phyloP scores from a whole-genome alignment of 2,797 vertebrate genomes.

The Kryptolebias ocellatus region DNA sequence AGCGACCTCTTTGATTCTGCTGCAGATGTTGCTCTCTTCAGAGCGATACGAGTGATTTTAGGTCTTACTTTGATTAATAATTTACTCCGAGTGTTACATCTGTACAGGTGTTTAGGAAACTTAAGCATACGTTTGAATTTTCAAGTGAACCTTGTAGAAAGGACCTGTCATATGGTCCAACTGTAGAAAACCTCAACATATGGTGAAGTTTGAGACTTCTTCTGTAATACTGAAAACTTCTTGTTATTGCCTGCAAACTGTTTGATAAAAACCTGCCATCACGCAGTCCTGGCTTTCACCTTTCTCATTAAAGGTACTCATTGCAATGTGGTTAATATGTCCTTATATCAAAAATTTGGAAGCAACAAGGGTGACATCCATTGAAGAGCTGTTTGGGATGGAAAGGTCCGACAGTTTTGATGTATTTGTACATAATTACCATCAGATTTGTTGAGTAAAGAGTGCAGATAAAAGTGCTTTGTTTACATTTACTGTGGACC shows the following conservation, averaged over 20 bases:
- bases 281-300: background rate
- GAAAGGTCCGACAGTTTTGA: no score
- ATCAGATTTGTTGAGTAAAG: no score
- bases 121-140: slow-evolving; percentile 70
- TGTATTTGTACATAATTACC: no score
- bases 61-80: slow-evolving; percentile 78
- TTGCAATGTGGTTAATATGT: background rate
- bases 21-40: slow-evolving; percentile 75
- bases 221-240: slow-evolving; percentile 21
- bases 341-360: no score
- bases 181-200: slow-evolving; percentile 54
- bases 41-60: slow-evolving; percentile 64
- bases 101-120: slow-evolving; percentile 74
- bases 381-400: no score
- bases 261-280: background rate
- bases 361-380: no score
- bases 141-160: slow-evolving; percentile 51
- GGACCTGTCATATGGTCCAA: slow-evolving; percentile 50
- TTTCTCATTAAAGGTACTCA: background rate
- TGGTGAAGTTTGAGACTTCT: slow-evolving; percentile 58
- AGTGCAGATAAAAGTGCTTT: no score
- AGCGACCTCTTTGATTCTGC: slow-evolving; percentile 39
- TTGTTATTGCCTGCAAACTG: slow-evolving; percentile 4
- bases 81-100: slow-evolving; percentile 63
- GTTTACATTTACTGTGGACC: no score